A percentile compares a stretch with the other conserved stretches of the same genome.
These are phyloP conservation scores for Danio jaintianensis DNA, from an alignment of 2,797 vertebrate genomes.

Conservation along the genomic window DNA sequence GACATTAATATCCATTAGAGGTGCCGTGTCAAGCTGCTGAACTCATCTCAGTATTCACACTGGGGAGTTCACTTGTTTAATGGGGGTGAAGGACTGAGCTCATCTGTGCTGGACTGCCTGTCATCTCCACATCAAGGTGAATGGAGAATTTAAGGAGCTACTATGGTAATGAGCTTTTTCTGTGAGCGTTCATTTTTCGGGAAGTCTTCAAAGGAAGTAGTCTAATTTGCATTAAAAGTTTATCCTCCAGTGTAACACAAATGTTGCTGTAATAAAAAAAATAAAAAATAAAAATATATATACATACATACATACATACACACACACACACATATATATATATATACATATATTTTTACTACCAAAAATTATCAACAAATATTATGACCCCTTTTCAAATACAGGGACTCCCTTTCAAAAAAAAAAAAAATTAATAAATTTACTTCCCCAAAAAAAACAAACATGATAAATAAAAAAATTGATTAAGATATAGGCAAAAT, in stretches of 20 bases:
- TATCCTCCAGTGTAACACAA: not conserved
- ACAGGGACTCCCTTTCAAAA: too few species aligned
- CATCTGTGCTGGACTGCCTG: conserved; percentile 28
- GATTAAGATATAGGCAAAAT: too few species aligned
- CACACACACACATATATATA: too few species aligned
- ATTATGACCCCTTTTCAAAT: too few species aligned
- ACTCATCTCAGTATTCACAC: conserved; percentile 50
- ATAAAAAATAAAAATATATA: too few species aligned
- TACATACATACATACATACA: too few species aligned
- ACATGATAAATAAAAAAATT: too few species aligned
- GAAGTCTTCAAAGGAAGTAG: not conserved
- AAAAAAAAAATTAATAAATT: too few species aligned
- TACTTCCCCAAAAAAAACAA: too few species aligned
- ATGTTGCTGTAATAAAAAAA: not conserved
- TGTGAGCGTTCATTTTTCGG: not conserved
- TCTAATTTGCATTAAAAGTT: not conserved
- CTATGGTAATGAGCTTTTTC: conserved; percentile 10
- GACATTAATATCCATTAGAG: conserved; percentile 63
- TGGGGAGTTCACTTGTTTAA: conserved; percentile 43
- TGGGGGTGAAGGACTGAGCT: conserved; percentile 47
- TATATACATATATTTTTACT: too few species aligned
- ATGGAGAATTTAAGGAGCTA: conserved; percentile 30
- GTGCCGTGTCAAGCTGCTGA: conserved; percentile 48
- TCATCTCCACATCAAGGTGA: conserved; percentile 40
- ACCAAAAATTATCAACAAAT: too few species aligned